Conservation (phyloP, 2,113 vertebrate genomes). For the Pampusana beccarii region DNA sequence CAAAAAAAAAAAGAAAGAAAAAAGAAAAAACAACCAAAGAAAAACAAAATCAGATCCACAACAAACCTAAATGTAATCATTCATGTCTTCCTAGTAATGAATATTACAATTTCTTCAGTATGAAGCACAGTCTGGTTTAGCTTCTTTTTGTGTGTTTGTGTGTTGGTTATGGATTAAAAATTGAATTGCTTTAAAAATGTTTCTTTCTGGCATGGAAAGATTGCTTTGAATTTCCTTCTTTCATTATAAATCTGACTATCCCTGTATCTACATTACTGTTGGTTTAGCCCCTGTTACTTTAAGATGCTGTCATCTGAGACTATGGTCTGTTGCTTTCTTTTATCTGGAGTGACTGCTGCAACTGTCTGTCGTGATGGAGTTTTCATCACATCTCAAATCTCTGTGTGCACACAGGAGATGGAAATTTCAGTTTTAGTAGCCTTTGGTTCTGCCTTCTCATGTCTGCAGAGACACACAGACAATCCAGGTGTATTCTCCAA, state of each 20-base stretch:
- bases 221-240: not conserved
- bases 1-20: too few species aligned
- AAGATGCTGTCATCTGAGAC: not conserved
- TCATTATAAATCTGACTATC: not conserved
- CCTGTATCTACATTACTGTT: not conserved
- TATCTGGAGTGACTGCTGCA: not conserved
- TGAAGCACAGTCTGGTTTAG: not conserved
- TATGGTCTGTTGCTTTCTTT: not conserved
- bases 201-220: not conserved
- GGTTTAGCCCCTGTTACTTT: not conserved
- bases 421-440: not conserved
- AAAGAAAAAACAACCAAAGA: not conserved
- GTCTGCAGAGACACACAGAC: accelerated
- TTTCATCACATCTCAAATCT: not conserved
- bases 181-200: not conserved
- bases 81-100: not conserved
- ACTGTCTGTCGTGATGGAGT: not conserved
- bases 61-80: not conserved
- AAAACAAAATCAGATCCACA: not conserved
- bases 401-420: not conserved
- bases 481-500: not conserved
- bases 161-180: not conserved
- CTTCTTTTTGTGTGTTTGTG: not conserved
- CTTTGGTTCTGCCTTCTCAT: not conserved
- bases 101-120: not conserved